These are phyloP conservation scores for Pantherophis vulpinus DNA, from an alignment of 2,797 vertebrate genomes.

Conservation along the genomic window DNA sequence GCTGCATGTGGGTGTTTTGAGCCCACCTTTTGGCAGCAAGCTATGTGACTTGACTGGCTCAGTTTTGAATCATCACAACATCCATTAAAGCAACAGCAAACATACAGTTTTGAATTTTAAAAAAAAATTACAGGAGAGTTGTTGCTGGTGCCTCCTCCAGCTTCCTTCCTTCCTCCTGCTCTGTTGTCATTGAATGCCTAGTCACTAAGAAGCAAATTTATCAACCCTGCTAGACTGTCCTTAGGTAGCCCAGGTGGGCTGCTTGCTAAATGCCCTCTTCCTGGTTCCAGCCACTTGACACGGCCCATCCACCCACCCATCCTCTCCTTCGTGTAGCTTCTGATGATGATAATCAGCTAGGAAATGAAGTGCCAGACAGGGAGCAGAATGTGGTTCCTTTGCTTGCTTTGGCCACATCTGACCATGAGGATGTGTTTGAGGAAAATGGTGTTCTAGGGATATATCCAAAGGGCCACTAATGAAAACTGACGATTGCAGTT, in stretches of 20 bases:
- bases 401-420: neutral
- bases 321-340: neutral
- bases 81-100: neutral
- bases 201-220: neutral
- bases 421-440: slow-evolving; percentile 7
- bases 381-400: neutral
- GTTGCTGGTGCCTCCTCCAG: neutral
- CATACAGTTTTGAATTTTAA: neutral
- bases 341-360: neutral
- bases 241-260: rapidly evolving
- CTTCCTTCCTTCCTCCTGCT: neutral
- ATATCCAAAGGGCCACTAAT: slow-evolving; percentile 1
- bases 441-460: neutral
- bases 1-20: neutral
- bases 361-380: neutral
- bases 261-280: neutral
- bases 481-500: slow-evolving; percentile 6
- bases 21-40: neutral
- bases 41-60: neutral
- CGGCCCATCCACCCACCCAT: neutral
- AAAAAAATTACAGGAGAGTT: neutral
- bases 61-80: slow-evolving; percentile 8
- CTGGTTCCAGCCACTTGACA: neutral
- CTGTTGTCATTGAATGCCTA: neutral
- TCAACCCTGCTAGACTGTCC: neutral